These are phyloP conservation scores for Oenanthe melanoleuca DNA, from an alignment of 2,113 vertebrate genomes.

Conservation along the genomic window DNA sequence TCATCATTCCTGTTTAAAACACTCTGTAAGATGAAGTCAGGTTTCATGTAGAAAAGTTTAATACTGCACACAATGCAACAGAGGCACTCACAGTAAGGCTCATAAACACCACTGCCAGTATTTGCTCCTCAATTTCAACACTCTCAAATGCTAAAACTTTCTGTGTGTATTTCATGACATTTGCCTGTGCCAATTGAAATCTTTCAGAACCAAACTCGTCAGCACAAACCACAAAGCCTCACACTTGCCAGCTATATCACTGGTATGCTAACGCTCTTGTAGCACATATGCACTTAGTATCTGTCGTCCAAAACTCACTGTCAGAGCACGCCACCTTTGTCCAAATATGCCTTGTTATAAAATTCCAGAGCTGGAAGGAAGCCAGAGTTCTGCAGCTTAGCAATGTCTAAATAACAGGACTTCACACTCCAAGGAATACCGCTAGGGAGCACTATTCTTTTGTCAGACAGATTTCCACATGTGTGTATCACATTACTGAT, in stretches of 20 bases:
- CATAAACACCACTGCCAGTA: background rate
- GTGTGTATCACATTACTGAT: background rate
- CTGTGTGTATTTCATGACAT: background rate
- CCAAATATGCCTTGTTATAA: background rate
- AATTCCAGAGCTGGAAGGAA: background rate
- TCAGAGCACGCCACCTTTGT: background rate
- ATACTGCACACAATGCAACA: background rate
- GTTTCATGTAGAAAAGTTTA: background rate
- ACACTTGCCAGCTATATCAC: background rate
- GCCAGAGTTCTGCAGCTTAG: background rate
- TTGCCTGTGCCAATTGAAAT: background rate
- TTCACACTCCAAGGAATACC: background rate
- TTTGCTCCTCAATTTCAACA: background rate
- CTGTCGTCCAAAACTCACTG: rapidly evolving
- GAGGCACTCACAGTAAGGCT: background rate
- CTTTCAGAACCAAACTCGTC: background rate
- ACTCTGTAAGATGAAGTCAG: background rate
- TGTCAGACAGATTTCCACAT: background rate
- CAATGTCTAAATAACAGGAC: background rate
- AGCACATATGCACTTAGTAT: background rate
- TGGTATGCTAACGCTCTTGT: background rate
- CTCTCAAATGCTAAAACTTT: background rate
- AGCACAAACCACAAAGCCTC: background rate
- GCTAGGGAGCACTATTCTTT: background rate
- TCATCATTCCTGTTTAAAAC: background rate